Conservation (phyloP, 2,888 invertebrate species). For the Drosophila nr. fundita region DNA sequence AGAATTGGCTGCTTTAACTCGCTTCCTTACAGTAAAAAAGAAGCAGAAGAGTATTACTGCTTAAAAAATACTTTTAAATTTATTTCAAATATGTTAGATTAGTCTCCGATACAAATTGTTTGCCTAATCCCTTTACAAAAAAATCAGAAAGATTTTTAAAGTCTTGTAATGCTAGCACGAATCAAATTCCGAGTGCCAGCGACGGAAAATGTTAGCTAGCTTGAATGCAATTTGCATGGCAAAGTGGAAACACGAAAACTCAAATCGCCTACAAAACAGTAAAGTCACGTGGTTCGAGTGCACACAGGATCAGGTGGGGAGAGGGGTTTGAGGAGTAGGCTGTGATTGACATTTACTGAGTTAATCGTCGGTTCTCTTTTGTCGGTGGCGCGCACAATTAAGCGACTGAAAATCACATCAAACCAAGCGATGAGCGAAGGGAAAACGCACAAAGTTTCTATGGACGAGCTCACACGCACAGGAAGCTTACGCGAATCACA, state of each 20-base stretch:
- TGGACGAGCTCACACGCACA: not conserved
- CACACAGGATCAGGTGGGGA: not conserved
- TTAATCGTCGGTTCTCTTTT: slow-evolving; percentile 35
- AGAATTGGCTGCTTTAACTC: not conserved
- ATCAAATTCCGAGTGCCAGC: slow-evolving; percentile 9
- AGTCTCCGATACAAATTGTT: not conserved
- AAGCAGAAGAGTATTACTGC: not conserved
- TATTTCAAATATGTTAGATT: not conserved
- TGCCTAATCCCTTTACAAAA: not conserved
- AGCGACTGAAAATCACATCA: slow-evolving; percentile 51
- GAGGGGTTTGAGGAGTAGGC: not conserved
- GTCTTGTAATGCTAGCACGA: not conserved
- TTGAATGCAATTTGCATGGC: slow-evolving; percentile 18
- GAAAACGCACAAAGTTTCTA: slow-evolving; percentile 11
- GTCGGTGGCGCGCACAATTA: slow-evolving; percentile 66
- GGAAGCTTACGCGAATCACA: not conserved
- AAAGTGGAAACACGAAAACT: slow-evolving; percentile 5
- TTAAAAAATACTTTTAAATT: not conserved
- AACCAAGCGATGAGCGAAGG: slow-evolving; percentile 22
- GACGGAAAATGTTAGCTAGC: not conserved
- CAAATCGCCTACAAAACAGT: slow-evolving; percentile 1
- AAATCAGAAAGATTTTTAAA: slow-evolving; percentile 7
- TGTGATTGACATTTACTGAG: slow-evolving; percentile 14
- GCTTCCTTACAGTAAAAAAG: not conserved
- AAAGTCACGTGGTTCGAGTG: slow-evolving; percentile 7